Base-by-base conservation (phyloP, 2,888 invertebrate genomes). In the Aporophyla nigra region DNA sequence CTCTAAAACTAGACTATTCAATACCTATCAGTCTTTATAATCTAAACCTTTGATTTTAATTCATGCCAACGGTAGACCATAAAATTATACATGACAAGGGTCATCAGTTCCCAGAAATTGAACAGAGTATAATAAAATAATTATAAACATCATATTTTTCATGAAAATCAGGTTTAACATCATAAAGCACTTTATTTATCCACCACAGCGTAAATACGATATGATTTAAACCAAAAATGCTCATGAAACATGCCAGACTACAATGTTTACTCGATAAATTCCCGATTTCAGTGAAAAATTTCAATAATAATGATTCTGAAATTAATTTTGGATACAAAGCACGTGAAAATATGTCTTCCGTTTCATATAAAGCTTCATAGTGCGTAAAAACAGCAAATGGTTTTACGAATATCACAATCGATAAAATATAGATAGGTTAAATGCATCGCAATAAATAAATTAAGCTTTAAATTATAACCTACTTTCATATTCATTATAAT, bases 201-300 rank as follows among this genome's bases (percentile, higher is more conserved):
- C 19, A 49, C 40, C 59, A 33, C 53, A 33, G 21, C 16, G 16
- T 74, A 59, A 59, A 54, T 14, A 59, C 40, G 21, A 24, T 12
- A n/a, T 61, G 59, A 66, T 65, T 77, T 66, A 70, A 76, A 70
- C 66, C 77, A 53, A 49, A 62, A 70, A 70, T 24, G 33, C 33
- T 58, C 46, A 54, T 61, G 59, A 56, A 81, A 54, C 43, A 59
- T 61, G 56, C 43, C 40, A 59, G 7, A 12, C 54, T 27, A 46
- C 51, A 71, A 54, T 49, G 3, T 63, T 33, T 24, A 53, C 49
- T 56, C 10, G 12, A 66, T 69, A 62, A 66, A 69, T 83, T 72
- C 27, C 27, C 9, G 21, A 69, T 70, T 49, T 24, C 54, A 40
- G 21, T 51, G 10, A 53, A 56, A 69, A 72, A 46, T 49, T 14